Evolutionary conservation across 2,113 vertebrate genomes (phyloP).

Genomic region (Puma concolor): DNA sequence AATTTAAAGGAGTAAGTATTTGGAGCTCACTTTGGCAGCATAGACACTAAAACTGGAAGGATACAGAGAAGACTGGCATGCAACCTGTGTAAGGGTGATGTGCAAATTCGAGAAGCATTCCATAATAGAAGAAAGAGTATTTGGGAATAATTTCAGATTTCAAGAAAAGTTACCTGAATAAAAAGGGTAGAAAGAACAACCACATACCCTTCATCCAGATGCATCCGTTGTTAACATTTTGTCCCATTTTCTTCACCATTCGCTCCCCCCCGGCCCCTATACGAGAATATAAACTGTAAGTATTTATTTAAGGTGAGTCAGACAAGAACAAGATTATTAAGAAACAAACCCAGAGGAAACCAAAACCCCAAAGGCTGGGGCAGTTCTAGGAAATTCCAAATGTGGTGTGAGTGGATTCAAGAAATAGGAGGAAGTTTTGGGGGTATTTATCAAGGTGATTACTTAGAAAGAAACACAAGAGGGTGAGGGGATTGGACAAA

Average conservation of each 20-base stretch:
- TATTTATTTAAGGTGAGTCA: background rate
- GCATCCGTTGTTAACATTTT: background rate
- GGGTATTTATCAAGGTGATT: conserved; percentile 5
- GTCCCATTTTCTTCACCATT: background rate
- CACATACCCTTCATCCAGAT: background rate
- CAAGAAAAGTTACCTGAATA: background rate
- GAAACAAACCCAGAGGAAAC: background rate
- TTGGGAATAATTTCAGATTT: background rate
- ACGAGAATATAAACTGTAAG: background rate
- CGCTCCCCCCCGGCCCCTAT: no score
- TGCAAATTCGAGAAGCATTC: no score
- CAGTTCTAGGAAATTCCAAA: conserved; percentile 47
- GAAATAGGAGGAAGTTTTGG: background rate
- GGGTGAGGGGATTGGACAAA: background rate
- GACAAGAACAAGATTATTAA: background rate
- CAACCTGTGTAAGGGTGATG: no score
- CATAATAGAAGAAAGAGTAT: no score
- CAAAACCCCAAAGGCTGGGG: background rate
- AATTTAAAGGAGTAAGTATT: no score
- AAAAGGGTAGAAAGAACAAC: background rate
- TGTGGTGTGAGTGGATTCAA: background rate
- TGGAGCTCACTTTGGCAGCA: no score
- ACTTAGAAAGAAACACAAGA: background rate
- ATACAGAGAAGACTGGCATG: no score
- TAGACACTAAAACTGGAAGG: no score